Percentiles rank a stretch among this genome's conserved stretches.
These are phyloP conservation scores for Mylabris sibirica DNA, from an alignment of 2,888 invertebrate genomes.

Conservation along the genomic window DNA sequence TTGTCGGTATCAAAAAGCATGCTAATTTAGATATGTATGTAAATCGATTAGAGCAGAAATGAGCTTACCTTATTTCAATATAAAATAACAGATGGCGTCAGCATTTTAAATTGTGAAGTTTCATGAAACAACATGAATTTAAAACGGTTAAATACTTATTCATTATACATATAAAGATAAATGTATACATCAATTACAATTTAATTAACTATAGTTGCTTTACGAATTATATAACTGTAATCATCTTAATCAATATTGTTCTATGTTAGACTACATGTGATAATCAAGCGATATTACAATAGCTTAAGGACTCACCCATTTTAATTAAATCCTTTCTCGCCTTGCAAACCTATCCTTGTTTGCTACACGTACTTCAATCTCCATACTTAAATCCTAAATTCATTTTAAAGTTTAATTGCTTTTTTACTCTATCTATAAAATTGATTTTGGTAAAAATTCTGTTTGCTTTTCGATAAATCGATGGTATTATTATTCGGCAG, in stretches of 20 bases:
- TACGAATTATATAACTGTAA: not conserved
- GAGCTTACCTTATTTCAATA: too few species aligned
- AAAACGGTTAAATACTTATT: too few species aligned
- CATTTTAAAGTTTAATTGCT: slow-evolving; percentile 12
- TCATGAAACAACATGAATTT: too few species aligned
- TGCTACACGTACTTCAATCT: slow-evolving; percentile 32
- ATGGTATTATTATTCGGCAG: not conserved
- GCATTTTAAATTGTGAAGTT: too few species aligned
- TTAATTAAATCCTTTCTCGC: slow-evolving; percentile 36
- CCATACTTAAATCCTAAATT: slow-evolving; percentile 31
- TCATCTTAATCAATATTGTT: not conserved
- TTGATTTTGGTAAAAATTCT: not conserved
- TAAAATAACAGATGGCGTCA: too few species aligned
- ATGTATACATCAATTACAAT: not conserved
- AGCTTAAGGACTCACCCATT: slow-evolving; percentile 34
- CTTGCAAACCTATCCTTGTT: slow-evolving; percentile 28
- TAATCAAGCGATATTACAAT: slow-evolving; percentile 27
- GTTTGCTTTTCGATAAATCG: not conserved
- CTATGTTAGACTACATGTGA: slow-evolving; percentile 22
- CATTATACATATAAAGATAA: too few species aligned
- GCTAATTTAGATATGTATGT: too few species aligned
- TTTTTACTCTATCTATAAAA: not conserved
- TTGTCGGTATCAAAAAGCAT: too few species aligned
- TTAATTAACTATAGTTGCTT: not conserved
- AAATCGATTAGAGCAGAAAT: too few species aligned